Base-by-base conservation (phyloP, 1,140 invertebrate genomes). In the Campodea augens region DNA sequence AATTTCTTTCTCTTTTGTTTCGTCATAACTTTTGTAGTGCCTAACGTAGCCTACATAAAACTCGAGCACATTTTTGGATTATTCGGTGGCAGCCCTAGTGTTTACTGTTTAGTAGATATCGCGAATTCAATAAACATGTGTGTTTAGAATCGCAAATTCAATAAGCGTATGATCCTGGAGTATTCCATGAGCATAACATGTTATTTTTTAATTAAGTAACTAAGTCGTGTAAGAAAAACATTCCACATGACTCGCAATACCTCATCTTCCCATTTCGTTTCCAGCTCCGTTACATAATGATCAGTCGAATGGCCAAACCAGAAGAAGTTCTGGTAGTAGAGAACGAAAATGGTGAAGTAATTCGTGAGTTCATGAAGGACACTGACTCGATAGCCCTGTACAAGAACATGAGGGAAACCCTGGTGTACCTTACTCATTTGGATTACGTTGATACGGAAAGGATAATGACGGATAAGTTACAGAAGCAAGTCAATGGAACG, bases 291-390 rank as follows among this genome's bases (percentile, higher is more conserved):
- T 85, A 87, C 53, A 92, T 97, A 20, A 98, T 99, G 92, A 98
- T 99, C 43, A 92, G 87, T 37, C 75, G 93, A 53, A 99, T 99
- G 96, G 96, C 95, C 1, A 98, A 98, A 63, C 96, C 96, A 0
- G 96, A 99, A 65, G 96, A 99, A 70, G 96, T 99, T 4, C 70
- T 99, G n/a, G 91, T 99, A 43, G 95, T 99, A n/a, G 95, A 99
- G 65, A 99, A 98, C 72, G 96, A 99, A 63, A 96, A 98, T 65
- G 96, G 96, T 22, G 96, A 99, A 69, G 93, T 98, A 43, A 93
- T 99, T 1, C 67, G 96, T 40, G 96, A 99, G 64, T 96, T 98
- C 59, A 97, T 99, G 88, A 98, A 98, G 65, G 96, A 99, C 63
- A 99, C 96, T 36, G 96, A 99, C 69, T 89, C 93, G 7, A 98